Conservation (phyloP, 1,140 invertebrate genomes). For the Lucilia cuprina region DNA sequence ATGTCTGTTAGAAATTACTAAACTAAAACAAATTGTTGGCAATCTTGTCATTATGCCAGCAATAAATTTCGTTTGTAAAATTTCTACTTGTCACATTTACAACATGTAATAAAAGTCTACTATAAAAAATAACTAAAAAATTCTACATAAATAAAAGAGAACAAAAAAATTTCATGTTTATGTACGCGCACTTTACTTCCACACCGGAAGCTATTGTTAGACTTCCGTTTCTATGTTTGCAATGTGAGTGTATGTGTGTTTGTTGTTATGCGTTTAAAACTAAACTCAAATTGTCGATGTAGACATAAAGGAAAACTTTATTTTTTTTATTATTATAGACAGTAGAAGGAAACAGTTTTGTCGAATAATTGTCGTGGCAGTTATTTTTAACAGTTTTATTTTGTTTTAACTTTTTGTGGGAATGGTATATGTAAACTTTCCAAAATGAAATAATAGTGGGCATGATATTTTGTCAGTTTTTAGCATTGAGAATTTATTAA, state of each 20-base stretch:
- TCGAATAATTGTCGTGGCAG: too few species aligned
- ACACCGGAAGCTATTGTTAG: background rate
- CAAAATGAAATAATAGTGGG: too few species aligned
- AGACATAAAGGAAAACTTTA: background rate
- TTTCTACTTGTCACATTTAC: conserved; percentile 4
- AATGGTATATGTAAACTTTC: too few species aligned
- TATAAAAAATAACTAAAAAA: background rate
- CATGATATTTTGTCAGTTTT: too few species aligned
- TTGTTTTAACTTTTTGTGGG: too few species aligned
- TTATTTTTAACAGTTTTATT: too few species aligned
- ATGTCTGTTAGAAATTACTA: background rate
- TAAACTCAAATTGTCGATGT: background rate
- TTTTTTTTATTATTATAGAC: background rate
- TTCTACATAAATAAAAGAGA: background rate
- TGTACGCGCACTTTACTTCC: background rate
- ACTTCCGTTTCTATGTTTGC: background rate
- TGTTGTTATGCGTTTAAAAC: background rate
- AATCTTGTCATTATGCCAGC: conserved; percentile 29
- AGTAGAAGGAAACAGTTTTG: background rate
- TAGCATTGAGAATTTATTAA: too few species aligned
- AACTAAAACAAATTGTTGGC: conserved; percentile 26
- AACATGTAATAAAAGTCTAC: background rate
- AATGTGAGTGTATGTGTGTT: background rate
- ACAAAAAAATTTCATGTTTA: background rate
- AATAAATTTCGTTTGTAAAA: conserved; percentile 17